Evolutionary conservation across 2,888 invertebrate species (phyloP).

Genomic region (Oeneis ivallda): DNA sequence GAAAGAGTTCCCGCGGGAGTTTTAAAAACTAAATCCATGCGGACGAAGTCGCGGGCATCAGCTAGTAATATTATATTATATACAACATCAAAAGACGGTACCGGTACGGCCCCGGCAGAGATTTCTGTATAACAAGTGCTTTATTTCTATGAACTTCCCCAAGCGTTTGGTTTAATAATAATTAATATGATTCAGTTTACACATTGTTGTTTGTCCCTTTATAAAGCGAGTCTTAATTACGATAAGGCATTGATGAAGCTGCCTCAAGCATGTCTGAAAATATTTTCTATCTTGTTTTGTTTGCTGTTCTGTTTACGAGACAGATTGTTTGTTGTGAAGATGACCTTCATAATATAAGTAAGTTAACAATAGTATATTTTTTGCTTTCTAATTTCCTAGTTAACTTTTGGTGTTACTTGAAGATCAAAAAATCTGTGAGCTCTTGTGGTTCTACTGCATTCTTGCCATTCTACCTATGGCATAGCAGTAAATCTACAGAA

Average conservation of each 20-base stretch:
- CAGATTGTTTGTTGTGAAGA: constrained; percentile 14
- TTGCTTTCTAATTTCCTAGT: background rate
- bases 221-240: constrained; percentile 11
- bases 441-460: no score
- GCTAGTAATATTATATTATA: no score
- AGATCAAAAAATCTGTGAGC: no score
- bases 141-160: constrained; percentile 14
- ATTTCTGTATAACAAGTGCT: background rate
- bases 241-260: constrained; percentile 1
- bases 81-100: no score
- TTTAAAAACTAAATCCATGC: no score
- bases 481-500: no score
- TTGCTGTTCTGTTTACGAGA: background rate
- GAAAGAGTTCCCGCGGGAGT: no score
- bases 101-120: no score
- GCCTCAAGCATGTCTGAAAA: constrained; percentile 13
- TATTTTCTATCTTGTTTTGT: background rate
- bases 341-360: constrained; percentile 5
- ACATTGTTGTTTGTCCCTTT: constrained; percentile 4
- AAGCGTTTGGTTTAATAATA: background rate
- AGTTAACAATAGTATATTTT: background rate
- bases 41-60: no score
- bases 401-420: background rate
- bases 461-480: no score
- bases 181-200: background rate